Base-by-base conservation (phyloP, 2,888 invertebrate genomes). In the Phortica okadai region DNA sequence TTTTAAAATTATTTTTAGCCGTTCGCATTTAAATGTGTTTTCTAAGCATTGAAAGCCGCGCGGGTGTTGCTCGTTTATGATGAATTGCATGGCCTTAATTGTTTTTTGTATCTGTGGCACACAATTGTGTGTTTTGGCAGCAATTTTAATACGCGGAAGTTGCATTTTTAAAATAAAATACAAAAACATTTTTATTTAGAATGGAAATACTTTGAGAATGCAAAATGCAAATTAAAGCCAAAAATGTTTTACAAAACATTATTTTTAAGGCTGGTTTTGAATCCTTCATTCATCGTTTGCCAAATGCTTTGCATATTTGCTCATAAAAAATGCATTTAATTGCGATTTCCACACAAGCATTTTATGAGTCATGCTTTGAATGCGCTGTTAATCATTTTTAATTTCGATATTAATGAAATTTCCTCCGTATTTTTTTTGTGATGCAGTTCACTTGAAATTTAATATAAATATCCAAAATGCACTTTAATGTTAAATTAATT, bases 391-490 rank as follows among this genome's bases (percentile, higher is more conserved):
- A 62, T 21, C 16, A 62, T 16, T 50, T 2, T 62, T 6, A 62
- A 25, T 25, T 62, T 62, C 21, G 25, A 16, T 67, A 42, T 67
- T 67, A 42, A 42, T 42, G 16, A 62, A 21, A 21, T 21, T 16
- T 21, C 21, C 14, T 44, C n/a, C 7, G 14, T 42, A 16, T 67
- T 67, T 16, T 10, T 45, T 69, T 16, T 33, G 41, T 25, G 50
- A 11, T 3, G 4, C 11, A 11, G 6, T 50, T 11, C 21, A 62
- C 50, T 62, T 4, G 1, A 69, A 50, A 69, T 45, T 69, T 45
- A 45, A 69, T 69, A 69, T 7, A 69, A 69, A 69, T 21, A 21
- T 45, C 45, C 50, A 45, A 45, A 69, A 69, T n/a, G 44, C 16
- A 42, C 50, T 69, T 69, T 45, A 69, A 69, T 45, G 21, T 69